phyloP scores from a whole-genome alignment of 2,888 invertebrate genomes.

The Cephus sareptanus region DNA sequence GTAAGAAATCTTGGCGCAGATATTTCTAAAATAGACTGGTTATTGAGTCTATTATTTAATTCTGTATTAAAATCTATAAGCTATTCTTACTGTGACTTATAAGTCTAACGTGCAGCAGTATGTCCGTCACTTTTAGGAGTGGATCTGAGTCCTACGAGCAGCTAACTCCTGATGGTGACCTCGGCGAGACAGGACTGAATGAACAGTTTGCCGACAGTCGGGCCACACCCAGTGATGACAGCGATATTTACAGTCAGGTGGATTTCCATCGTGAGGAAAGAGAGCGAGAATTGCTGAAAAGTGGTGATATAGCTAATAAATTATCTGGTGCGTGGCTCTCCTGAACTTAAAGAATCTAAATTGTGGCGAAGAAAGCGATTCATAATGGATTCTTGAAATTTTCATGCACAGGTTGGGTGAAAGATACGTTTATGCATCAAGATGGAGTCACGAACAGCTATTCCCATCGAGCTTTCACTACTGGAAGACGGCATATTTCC shows the following conservation, averaged over 20 bases:
- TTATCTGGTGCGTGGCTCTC: conserved; percentile 51
- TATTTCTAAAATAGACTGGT: conserved; percentile 1
- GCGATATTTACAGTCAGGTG: conserved; percentile 75
- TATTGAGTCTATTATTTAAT: conserved; percentile 30
- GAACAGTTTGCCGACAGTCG: conserved; percentile 62
- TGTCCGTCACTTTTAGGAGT: conserved; percentile 67
- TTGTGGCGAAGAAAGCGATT: neutral
- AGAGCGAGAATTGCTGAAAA: conserved; percentile 54
- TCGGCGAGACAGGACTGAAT: conserved; percentile 59
- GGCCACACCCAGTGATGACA: conserved; percentile 74
- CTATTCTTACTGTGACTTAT: conserved; percentile 21
- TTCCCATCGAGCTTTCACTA: conserved; percentile 77
- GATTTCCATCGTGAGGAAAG: conserved; percentile 73
- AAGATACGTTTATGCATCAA: conserved; percentile 67
- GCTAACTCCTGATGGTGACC: conserved; percentile 67
- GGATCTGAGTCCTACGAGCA: conserved; percentile 72
- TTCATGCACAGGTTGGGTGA: conserved; percentile 67
- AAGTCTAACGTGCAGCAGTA: conserved; percentile 65
- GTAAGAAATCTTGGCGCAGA: conserved; percentile 57
- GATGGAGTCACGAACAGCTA: conserved; percentile 72
- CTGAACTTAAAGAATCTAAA: neutral
- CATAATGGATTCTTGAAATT: neutral
- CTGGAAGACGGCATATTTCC: conserved; percentile 73
- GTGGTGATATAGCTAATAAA: conserved; percentile 58
- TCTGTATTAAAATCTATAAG: conserved; percentile 28